Conservation (phyloP, 2,888 invertebrate species). For the Tenthredo mesomela region DNA sequence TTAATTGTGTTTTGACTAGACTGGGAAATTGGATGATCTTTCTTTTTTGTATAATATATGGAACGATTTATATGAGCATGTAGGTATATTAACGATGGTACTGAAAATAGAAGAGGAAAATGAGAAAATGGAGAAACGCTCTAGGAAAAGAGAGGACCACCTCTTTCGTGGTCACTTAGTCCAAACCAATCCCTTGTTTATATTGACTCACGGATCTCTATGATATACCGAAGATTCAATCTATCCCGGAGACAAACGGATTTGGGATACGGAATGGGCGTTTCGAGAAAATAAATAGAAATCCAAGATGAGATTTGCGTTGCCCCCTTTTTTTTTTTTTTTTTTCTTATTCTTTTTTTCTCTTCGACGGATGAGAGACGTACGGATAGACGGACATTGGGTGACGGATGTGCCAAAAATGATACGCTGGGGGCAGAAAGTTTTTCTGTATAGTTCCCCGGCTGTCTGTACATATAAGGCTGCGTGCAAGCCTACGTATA, state of each 20-base stretch:
- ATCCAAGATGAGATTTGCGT: constrained; percentile 45
- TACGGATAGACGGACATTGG: constrained; percentile 6
- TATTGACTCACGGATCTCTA: constrained; percentile 39
- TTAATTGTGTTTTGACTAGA: constrained; percentile 15
- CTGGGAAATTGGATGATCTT: neutral
- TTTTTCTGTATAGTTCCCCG: constrained; percentile 38
- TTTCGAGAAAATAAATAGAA: constrained; percentile 47
- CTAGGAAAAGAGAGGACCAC: neutral
- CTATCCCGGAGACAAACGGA: constrained; percentile 37
- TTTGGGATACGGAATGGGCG: constrained; percentile 25
- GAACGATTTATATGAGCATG: neutral
- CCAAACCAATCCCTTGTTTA: constrained; percentile 48
- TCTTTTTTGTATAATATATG: neutral
- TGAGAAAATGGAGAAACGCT: neutral
- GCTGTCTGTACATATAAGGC: constrained; percentile 69
- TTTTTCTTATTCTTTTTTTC: neutral
- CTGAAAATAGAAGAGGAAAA: neutral
- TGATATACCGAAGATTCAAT: constrained; percentile 47
- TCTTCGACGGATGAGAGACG: neutral
- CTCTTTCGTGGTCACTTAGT: constrained; percentile 44
- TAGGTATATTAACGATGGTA: neutral
- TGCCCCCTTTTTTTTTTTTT: neutral
- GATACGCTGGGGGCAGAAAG: neutral
- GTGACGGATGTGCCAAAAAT: constrained; percentile 34
- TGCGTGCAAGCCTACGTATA: constrained; percentile 65